Evolutionary conservation across 2,888 invertebrate genomes (phyloP), one percentile per base, ranked within the genome.

Genomic region (Melieria crassipennis): DNA sequence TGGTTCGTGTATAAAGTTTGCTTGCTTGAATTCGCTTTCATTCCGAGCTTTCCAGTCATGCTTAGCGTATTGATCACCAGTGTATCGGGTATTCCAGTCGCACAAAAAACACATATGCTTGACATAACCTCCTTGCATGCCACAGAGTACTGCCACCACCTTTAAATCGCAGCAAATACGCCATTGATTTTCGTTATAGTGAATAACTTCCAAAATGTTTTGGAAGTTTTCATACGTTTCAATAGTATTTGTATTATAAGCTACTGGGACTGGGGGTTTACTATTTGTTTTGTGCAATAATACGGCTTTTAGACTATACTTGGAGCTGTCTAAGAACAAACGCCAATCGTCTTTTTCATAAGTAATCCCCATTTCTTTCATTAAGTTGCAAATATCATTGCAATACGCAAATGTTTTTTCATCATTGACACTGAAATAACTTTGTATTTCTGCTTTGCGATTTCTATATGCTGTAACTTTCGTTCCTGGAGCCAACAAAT

Each of bases 391-490:
- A 16, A 55, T 13, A 46, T 65, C 65, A 7, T 30, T 55, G 56
- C 65, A 65, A 65, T 57, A 65, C 5, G 65, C 65, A 13, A 56
- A 65, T 10, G 16, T 56, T 65, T 56, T 56, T 65, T 16, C 55
- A 55, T 65, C 56, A 56, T 55, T 65, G 42, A 65, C 56, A 56
- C 7, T 45, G 65, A 65, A 65, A 16, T 56, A 56, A n/a, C 43
- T 57, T 65, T 65, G 11, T 3, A 65, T n/a, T 9, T 55, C 45
- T 61, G 47, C 46, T 56, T 58, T 43, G n/a, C 66, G 66, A 13
- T 48, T 66, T 57, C 47, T 46, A 56, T 66, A 66, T 9, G 30
- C 61, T 50, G 50, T 61, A 47, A 48, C 10, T 61, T 68, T 68
- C n/a, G 42, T 16, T 60, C 61, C 67, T n/a, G n/a, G n/a, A n/a